Conservation (phyloP, 2,888 invertebrate genomes). For the Megastigmus dorsalis region DNA sequence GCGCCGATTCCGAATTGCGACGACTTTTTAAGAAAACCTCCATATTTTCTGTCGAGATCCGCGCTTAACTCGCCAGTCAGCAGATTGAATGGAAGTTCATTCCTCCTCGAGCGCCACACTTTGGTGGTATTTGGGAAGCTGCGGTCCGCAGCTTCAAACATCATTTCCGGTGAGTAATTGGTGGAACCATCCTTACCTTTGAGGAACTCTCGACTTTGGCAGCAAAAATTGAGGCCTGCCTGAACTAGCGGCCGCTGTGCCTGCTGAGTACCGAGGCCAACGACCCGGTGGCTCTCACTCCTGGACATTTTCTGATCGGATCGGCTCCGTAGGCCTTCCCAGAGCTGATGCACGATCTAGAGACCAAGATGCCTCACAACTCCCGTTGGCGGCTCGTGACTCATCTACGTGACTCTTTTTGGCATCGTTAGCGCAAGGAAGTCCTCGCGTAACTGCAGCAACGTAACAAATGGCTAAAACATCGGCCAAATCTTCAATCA, state of each 20-base stretch:
- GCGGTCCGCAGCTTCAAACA: neutral
- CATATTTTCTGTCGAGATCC: neutral
- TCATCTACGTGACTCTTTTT: neutral
- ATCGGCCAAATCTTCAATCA: neutral
- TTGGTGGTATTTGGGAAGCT: neutral
- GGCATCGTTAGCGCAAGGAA: neutral
- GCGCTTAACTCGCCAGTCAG: neutral
- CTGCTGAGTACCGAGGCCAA: neutral
- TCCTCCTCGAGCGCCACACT: slow-evolving; percentile 6
- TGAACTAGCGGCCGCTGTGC: slow-evolving; percentile 1
- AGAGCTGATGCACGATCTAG: neutral
- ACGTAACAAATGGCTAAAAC: neutral
- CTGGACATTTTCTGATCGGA: neutral
- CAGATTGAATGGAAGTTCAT: neutral
- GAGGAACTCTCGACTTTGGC: neutral
- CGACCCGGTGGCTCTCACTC: neutral
- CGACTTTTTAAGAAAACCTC: neutral
- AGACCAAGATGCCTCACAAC: too few relatives aligned
- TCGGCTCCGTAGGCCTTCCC: neutral
- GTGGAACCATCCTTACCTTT: neutral
- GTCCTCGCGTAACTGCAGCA: neutral
- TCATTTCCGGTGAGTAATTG: neutral
- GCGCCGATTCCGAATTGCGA: slow-evolving; percentile 35
- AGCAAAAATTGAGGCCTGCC: slow-evolving; percentile 2
- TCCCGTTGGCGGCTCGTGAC: neutral